A percentile compares a stretch with the other conserved stretches of the same genome.
These are phyloP conservation scores for Morpho achilles DNA, from an alignment of 2,888 invertebrate species.

Conservation along the genomic window DNA sequence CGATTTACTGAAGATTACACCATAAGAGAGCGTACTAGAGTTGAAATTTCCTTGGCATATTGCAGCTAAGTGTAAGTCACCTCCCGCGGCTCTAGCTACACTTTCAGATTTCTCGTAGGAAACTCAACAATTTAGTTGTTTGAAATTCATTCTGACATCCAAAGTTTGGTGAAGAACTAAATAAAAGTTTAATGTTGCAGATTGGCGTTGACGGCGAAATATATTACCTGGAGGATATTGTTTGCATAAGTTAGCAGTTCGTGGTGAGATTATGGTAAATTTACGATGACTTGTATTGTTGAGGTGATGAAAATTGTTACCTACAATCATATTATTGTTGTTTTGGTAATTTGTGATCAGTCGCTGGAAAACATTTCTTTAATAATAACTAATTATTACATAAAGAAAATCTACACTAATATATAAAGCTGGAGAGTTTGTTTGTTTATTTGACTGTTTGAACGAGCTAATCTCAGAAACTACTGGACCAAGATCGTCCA, in stretches of 20 bases:
- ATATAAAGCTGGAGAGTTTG: too few species aligned
- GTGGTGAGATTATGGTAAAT: not conserved
- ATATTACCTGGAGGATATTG: constrained; percentile 24
- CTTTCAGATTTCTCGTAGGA: constrained; percentile 53
- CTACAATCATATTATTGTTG: too few species aligned
- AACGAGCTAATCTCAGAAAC: too few species aligned
- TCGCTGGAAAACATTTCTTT: too few species aligned
- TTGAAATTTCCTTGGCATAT: constrained; percentile 16
- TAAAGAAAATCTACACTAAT: too few species aligned
- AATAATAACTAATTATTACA: too few species aligned
- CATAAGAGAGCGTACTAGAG: constrained; percentile 1
- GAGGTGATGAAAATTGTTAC: too few species aligned
- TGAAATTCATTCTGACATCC: constrained; percentile 59
- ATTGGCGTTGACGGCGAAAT: constrained; percentile 34
- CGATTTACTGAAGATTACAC: constrained; percentile 15
- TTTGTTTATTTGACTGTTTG: too few species aligned
- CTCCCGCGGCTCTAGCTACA: constrained; percentile 11
- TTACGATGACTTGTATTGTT: too few species aligned
- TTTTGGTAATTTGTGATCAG: too few species aligned
- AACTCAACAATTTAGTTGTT: constrained; percentile 60
- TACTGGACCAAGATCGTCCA: too few species aligned
- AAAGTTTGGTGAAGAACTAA: constrained; percentile 50
- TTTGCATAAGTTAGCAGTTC: constrained; percentile 19
- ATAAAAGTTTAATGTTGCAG: constrained; percentile 47
- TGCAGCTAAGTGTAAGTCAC: constrained; percentile 28